Base-by-base conservation (phyloP, 92 coral and sea anemone species). In the Scolanthus callimorphus region DNA sequence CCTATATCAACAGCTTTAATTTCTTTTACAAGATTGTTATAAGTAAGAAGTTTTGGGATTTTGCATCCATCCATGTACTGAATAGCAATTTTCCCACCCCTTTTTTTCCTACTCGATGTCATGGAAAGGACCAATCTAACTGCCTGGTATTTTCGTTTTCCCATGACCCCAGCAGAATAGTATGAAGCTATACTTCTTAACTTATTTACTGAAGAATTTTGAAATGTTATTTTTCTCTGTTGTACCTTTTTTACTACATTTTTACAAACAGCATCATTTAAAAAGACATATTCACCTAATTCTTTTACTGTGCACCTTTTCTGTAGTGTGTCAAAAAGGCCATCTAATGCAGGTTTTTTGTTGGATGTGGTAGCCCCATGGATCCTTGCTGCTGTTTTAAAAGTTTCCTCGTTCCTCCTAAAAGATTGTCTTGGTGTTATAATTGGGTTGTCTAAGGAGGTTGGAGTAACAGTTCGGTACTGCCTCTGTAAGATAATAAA, bases 161-260 rank as follows among this genome's bases (percentile, higher is more conserved):
- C 81, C 82, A 81, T 67, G 11, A 81, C 73, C 15, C 82, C 82
- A 1, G 63, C 62, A 34, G 45, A 51, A 49, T 73, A 66, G 41
- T 51, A 80, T 11, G 67, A 60, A 17, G 86, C 81, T 51, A 80
- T 69, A 61, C 78, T 63, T 21, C 66, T 20, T 24, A 38, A 20
- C 21, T 43, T 60, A 31, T 73, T 77, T 6, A 29, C 59, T 13
- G 73, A n/a, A 27, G 47, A 8, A 17, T 3, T 13, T 69, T 66
- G 24, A 59, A 73, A 57, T 73, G 38, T 57, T 54, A 75, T 31
- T 22, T 39, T 39, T 48, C 39, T 27, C 58, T 49, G 63, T 11
- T 61, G 49, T 10, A 25, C 28, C 50, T 71, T 25, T 13, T 39
- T 50, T 22, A 64, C 44, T 31, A 79, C 68, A 45, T 37, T 57